A percentile compares a stretch with the other conserved stretches of the same genome.
Conservation (phyloP, 2,888 invertebrate species). For the Ferdinandea cuprea region DNA sequence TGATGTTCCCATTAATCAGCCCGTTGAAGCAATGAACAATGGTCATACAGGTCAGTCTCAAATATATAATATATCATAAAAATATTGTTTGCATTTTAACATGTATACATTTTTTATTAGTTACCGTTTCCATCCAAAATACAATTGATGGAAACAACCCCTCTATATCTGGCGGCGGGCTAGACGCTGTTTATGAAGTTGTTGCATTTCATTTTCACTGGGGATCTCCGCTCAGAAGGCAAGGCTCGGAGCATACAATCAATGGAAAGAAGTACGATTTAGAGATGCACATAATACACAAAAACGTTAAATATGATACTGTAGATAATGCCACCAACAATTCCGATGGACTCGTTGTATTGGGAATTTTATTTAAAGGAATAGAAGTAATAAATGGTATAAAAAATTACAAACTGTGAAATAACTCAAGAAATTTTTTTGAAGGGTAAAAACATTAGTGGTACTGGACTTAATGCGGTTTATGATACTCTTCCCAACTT, state of each 20-base stretch:
- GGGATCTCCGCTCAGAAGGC: slow-evolving; percentile 86
- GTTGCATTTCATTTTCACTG: slow-evolving; percentile 39
- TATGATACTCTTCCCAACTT: slow-evolving; percentile 76
- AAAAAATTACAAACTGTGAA: not conserved
- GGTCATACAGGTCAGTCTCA: slow-evolving; percentile 85
- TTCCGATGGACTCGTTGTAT: slow-evolving; percentile 86
- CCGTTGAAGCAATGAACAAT: slow-evolving; percentile 86
- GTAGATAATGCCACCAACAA: slow-evolving; percentile 84
- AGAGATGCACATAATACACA: slow-evolving; percentile 88
- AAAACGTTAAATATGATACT: slow-evolving; percentile 85
- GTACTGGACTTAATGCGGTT: slow-evolving; percentile 76
- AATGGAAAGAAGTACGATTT: slow-evolving; percentile 84
- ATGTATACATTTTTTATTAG: slow-evolving; percentile 58
- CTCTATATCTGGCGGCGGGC: slow-evolving; percentile 78
- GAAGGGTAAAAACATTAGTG: not conserved
- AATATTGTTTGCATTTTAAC: no score
- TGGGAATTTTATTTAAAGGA: slow-evolving; percentile 86
- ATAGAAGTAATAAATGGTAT: slow-evolving; percentile 75
- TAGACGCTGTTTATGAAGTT: slow-evolving; percentile 71
- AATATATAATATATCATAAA: no score
- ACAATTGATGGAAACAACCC: slow-evolving; percentile 77
- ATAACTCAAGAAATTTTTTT: not conserved
- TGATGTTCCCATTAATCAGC: slow-evolving; percentile 85
- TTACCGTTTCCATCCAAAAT: slow-evolving; percentile 77
- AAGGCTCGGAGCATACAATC: slow-evolving; percentile 85